Evolutionary conservation across 2,113 vertebrate genomes (phyloP).

Genomic region (Thomomys bottae): DNA sequence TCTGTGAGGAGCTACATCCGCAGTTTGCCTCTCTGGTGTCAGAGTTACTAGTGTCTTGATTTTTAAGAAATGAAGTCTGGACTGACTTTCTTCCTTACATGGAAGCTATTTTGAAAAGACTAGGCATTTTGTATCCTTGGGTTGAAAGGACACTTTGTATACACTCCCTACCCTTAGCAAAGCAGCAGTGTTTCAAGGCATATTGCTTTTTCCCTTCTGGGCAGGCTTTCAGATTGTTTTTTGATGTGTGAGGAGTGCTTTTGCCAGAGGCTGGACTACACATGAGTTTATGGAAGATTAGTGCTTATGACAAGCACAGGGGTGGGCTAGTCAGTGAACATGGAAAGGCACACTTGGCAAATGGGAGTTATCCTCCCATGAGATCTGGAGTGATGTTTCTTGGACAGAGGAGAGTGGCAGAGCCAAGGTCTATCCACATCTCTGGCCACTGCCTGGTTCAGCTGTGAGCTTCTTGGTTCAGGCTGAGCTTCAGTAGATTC

Average conservation of each 20-base stretch:
- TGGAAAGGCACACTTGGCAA: background rate
- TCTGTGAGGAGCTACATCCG: background rate
- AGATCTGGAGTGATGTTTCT: no score
- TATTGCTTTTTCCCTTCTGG: background rate
- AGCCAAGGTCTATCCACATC: no score
- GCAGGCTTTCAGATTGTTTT: constrained; percentile 33
- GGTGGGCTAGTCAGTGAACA: background rate
- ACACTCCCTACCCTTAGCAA: background rate
- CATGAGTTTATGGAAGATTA: background rate
- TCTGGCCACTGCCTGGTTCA: background rate
- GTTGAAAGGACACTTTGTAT: background rate
- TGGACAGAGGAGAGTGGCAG: no score
- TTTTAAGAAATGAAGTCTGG: background rate
- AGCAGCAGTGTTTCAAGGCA: background rate
- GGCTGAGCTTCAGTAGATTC: background rate
- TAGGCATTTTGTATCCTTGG: background rate
- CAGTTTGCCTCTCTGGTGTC: background rate
- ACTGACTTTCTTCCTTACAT: background rate
- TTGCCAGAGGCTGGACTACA: background rate
- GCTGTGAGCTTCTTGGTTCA: background rate
- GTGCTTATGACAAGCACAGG: background rate
- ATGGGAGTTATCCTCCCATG: background rate
- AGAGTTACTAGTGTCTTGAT: background rate
- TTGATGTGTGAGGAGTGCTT: background rate
- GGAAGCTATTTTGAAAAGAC: background rate